Base-by-base conservation (phyloP, 2,113 vertebrate genomes). In the Brachirus orientalis region DNA sequence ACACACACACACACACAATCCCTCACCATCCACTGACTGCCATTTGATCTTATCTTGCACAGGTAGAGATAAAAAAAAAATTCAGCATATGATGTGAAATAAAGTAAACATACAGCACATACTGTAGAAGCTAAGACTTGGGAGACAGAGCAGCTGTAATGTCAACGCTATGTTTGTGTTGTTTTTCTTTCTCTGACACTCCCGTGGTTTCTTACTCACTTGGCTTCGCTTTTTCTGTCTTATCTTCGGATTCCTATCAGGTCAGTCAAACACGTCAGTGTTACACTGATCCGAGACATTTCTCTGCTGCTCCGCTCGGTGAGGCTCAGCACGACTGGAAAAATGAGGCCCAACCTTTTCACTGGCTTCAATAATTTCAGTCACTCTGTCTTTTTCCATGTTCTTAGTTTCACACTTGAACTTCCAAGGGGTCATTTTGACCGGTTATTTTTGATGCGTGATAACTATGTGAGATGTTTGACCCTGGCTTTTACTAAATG, bases 191-290 rank as follows among this genome's bases (percentile, higher is more conserved):
- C 63, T 17, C 44, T 38, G 63, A 85, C 54, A 37, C 53, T 51
- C 22, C 14, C 50, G 61, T 56, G 73, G 62, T 83, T 75, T 79
- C 54, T 18, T 50, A 76, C 63, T 50, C 70, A 37, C 61, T 63
- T n/a, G 57, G 55, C 66, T 44, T 14, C 7, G 35, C n/a, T 37
- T 43, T 58, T 73, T 44, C 54, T 60, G 44, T 72, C 80, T 80
- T 83, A 86, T 90, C 86, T 72, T 75, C 57, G 55, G 75, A 85
- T 85, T 88, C 82, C 73, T 75, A 86, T 83, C 84, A 54, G 72
- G 80, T 75, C 75, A 83, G 75, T 70, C 77, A 51, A 79, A 86
- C 82, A 82, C 73, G 79, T 80, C 86, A 80, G 79, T 75, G 65
- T 61, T 70, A 64, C 28, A 66, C 50, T 69, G 85, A 89, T 89